Base-by-base conservation (phyloP, 2,113 vertebrate species). In the Apteryx owenii region DNA sequence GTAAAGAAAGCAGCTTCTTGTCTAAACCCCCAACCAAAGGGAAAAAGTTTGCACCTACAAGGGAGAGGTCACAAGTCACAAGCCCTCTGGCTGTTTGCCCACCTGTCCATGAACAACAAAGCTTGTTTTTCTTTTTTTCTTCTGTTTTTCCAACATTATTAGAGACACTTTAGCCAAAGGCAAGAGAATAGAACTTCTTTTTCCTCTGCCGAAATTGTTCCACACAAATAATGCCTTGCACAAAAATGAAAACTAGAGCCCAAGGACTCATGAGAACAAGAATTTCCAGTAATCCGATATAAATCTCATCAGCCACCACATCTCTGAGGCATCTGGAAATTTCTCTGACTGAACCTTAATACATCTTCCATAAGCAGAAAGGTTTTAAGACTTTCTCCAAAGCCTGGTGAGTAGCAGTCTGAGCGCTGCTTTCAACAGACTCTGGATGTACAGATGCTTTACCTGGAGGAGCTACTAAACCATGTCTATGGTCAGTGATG, bases 401-500 rank as follows among this genome's bases (percentile, higher is more conserved):
- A 80, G 17, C 26, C 13, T 3, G 0, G 0, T 9, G 64, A 72
- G 28, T 29, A 54, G 6, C 29, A 44, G 6, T 7, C 40, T 22
- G 16, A 7, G 26, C 2, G 1, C 38, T 61, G n/a, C 68, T 38
- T 68, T 60, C 76, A 51, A 21, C 0, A 29, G 46, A 11, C 23
- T 69, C 46, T 50, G 53, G 13, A 15, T 56, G 21, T 25, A 17
- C 54, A 81, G 31, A 6, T 13, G 13, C 26, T 21, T 58, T 29
- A 48, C 6, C 2, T 33, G 38, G 3, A 51, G 64, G 58, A 84
- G 44, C 5, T 64, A 89, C 48, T 23, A 46, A 53, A 62, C 40
- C 36, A 10, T 15, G 4, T 15, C 46, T 42, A 12, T 42, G 19
- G 46, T 71, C 82, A 29, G 40, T 21, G 42, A 22, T 1, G 10